Evolutionary conservation across 2,797 vertebrate genomes (phyloP), one percentile per base, ranked within the genome.

Genomic region (Forpus xanthops): DNA sequence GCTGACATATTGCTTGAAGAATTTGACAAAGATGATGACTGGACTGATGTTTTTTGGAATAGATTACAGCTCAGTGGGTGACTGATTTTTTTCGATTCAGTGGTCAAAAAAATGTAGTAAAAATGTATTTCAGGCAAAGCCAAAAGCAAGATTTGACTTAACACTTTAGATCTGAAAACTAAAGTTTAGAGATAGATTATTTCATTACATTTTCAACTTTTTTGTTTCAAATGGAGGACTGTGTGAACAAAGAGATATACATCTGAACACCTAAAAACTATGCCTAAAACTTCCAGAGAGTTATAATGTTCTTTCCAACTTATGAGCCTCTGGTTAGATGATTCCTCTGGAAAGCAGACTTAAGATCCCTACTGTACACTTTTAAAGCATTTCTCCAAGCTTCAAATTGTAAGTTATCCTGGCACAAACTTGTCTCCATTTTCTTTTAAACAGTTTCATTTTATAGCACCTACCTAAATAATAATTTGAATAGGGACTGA

Each of bases 271-370:
- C 8, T 35, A 70, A 60, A 15, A 73, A 16, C 30, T 23, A 7
- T 14, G 62, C 23, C 30, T 64, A 53, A 80, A 85, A 70, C 23
- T 68, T 79, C 14, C 37, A 28, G 7, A 62, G 30, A 60, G 4
- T 41, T 75, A 24, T 5, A 44, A n/a, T 27, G 9, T 39, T 78
- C 56, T 67, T 35, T 52, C 37, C 72, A 45, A 6, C 33, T 75
- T 21, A 44, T 39, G 31, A 80, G 35, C 8, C 31, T 31, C 6
- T 84, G 21, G 9, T 58, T 71, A 70, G 9, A 73, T 4, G 2
- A 73, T 41, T 82, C 13, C 31, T 68, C 33, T 41, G 9, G 23
- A 68, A 18, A 66, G 1, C 0, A 0, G 12, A 14, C 6, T 85
- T 49, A 24, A 85, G 53, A 82, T 73, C 28, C 7, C 8, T 15